Percentiles rank a stretch among this genome's conserved stretches.
These are phyloP conservation scores for Poecilia gillii DNA, from an alignment of 2,797 vertebrate species.

Conservation along the genomic window DNA sequence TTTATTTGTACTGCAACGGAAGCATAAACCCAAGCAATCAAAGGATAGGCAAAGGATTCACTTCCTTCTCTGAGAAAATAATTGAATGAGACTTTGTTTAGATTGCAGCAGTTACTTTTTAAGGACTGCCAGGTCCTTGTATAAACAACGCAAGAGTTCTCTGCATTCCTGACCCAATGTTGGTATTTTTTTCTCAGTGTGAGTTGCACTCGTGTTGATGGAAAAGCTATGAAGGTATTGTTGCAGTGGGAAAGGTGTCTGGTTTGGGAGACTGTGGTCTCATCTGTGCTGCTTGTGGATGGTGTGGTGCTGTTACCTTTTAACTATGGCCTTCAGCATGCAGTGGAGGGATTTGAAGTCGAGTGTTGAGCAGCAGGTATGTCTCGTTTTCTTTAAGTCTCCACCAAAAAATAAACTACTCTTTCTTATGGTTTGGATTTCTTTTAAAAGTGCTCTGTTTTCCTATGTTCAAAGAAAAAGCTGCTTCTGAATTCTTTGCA, in stretches of 20 bases:
- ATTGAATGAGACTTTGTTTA: slow-evolving; percentile 28
- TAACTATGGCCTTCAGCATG: not conserved
- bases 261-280: not conserved
- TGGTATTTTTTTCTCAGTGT: not conserved
- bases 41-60: slow-evolving; percentile 37
- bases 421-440: not conserved
- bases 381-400: not conserved
- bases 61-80: slow-evolving; percentile 28
- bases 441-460: not conserved
- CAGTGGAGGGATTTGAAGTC: not conserved
- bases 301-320: not conserved
- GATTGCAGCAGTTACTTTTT: not conserved
- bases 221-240: not conserved
- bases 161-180: not conserved
- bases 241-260: not conserved
- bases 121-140: not conserved
- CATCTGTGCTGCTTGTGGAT: not conserved
- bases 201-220: not conserved
- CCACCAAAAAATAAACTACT: not conserved
- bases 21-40: slow-evolving; percentile 41
- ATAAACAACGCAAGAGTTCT: not conserved
- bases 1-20: slow-evolving; percentile 48
- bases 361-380: not conserved
- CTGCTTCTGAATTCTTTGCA: not conserved
- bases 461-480: not conserved